Evolutionary conservation across 37 sponge, comb jelly and placozoan species (phyloP).

Genomic region (Beroe ovata): DNA sequence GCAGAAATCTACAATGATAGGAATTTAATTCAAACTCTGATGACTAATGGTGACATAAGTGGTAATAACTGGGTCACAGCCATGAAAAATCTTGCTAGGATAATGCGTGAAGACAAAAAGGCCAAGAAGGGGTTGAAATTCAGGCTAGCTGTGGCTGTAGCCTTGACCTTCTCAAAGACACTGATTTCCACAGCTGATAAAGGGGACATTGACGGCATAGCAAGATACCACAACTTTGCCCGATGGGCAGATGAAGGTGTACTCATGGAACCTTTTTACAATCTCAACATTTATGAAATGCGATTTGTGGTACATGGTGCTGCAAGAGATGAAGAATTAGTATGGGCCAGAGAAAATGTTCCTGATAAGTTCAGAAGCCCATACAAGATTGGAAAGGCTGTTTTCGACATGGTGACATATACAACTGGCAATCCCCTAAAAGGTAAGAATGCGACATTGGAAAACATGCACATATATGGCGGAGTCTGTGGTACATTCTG

Average conservation of each 20-base stretch:
- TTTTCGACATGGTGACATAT: constrained; percentile 4
- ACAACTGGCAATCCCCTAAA: neutral
- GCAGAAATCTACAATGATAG: neutral
- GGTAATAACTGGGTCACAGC: neutral
- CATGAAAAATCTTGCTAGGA: neutral
- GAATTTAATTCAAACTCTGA: neutral
- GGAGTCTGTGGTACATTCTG: constrained; percentile 22
- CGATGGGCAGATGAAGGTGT: neutral
- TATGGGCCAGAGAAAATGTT: constrained; percentile 14
- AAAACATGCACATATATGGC: neutral
- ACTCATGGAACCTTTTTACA: neutral
- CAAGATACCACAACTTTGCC: neutral
- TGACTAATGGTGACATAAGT: neutral
- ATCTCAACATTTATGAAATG: constrained; percentile 5
- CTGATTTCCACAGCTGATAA: neutral
- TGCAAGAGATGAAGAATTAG: neutral
- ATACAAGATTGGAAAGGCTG: neutral
- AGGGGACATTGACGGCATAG: neutral
- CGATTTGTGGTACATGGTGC: neutral
- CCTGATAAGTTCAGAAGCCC: neutral
- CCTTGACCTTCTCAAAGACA: neutral
- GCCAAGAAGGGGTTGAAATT: constrained; percentile 23
- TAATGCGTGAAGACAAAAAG: neutral
- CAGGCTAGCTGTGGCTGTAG: neutral
- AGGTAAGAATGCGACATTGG: neutral